Base-by-base conservation (phyloP, 2,888 invertebrate species). In the Platycheirus rosarum region DNA sequence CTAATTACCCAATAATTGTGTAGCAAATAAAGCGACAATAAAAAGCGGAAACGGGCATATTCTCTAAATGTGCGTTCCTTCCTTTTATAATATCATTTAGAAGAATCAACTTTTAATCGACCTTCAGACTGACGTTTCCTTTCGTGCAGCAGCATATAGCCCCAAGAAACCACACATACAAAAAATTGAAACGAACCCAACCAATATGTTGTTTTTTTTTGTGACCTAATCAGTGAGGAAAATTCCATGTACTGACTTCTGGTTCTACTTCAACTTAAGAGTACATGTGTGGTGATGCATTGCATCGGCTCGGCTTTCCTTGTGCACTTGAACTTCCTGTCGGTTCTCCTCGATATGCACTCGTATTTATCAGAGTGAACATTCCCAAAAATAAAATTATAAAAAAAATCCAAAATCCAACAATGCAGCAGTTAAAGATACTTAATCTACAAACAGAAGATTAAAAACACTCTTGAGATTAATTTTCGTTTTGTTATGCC, bases 291-390 rank as follows among this genome's bases (percentile, higher is more conserved):
- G 65, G 37, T 65, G 14, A 32, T 49, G 23, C 23, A 42, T 57
- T 32, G 48, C 44, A 35, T 66, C 44, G 32, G 14, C 20, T 66
- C 44, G 32, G 14, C 20, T 23, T 63, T 62, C 32, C 8, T 49
- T 57, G 48, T 70, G 66, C 70, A 70, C 80, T 80, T 80, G 80
- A 80, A 80, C 80, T 80, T 80, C 80, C 80, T 80, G 80, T 80
- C 60, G 69, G 75, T 75, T 70, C n/a, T 42, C 16, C 32, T 55
- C 37, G 26, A 37, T 79, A 57, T 63, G n/a, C n/a, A 35, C 42
- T 70, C 37, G 57, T 70, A 75, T 4, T 6, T 4, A 80, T 75
- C 79, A 55, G 44, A 69, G 9, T 8, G 16, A 74, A 13, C 55
- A 80, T 69, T 62, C 69, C 79, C 62, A 16, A 79, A 78, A 26